Base-by-base conservation (phyloP, 1,140 invertebrate species). In the Euura saliciscinereae region DNA sequence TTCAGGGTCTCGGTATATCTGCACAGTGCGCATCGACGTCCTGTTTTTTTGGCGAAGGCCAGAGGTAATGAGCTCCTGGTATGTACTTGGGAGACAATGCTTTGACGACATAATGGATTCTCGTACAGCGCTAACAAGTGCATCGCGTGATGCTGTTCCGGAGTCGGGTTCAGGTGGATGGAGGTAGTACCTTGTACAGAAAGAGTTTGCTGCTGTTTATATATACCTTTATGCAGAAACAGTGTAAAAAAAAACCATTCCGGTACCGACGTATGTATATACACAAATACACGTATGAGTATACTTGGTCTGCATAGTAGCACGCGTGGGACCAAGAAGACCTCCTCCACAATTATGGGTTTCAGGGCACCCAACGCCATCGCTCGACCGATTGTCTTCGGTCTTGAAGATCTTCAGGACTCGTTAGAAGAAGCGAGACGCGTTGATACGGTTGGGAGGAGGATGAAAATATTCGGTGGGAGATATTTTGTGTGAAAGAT, bases 291-390 rank as follows among this genome's bases (percentile, higher is more conserved):
- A 28, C 28, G 28, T 28, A 28, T 28, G 28, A 28, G 28, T 28
- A 28, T 28, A 28, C 28, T 28, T 28, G 28, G 28, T 28, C 28
- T 28, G 28, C 28, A 28, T 28, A 28, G 28, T 78, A 80, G 78
- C 76, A 76, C 77, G 77, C 78, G 84, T 83, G 83, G 83, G 85
- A 83, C 78, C 80, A 84, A 73, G 76, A 76, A 84, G 82, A 82
- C 81, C 81, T 84, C 79, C 80, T 78, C 82, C 82, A 72, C 73
- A 74, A 45, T 71, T 74, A 65, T 51, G 73, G 8, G n/a, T 68
- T 10, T 74, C 72, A 76, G 65, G 65, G 66, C 69, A 65, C 68
- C 70, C 68, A 28, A 68, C 66, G 46, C 74, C 28, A 28, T 28
- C 28, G 28, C 28, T 28, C 70, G 68, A 70, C 45, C 51, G 51